Percentiles rank a stretch among this genome's conserved stretches.
Evolutionary conservation across 2,888 invertebrate genomes (phyloP).

Genomic region (Drosophila silvestris): DNA sequence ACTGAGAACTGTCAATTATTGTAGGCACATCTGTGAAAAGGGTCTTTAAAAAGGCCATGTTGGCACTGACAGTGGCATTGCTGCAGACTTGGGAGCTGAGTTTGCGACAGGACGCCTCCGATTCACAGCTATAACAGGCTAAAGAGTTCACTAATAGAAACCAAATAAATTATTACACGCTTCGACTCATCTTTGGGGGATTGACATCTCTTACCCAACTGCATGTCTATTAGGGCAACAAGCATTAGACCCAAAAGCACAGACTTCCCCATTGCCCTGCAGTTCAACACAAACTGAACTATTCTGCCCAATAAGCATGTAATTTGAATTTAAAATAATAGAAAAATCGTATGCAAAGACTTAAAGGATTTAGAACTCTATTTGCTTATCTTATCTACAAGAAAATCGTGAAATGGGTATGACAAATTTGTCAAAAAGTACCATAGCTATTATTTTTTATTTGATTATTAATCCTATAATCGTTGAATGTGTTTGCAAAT

Average conservation of each 20-base stretch:
- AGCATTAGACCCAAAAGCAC: neutral
- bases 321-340: neutral
- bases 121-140: neutral
- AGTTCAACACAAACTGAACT: neutral
- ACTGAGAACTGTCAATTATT: neutral
- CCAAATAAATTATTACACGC: neutral
- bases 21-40: neutral
- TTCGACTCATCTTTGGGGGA: neutral
- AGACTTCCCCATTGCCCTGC: neutral
- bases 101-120: neutral
- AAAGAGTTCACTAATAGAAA: neutral
- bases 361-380: neutral
- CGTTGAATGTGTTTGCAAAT: neutral
- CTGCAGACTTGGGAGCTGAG: neutral
- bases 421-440: too few relatives aligned
- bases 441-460: neutral
- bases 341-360: neutral
- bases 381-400: too few relatives aligned
- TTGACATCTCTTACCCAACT: neutral
- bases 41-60: neutral
- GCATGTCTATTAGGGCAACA: neutral
- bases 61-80: neutral
- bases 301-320: neutral
- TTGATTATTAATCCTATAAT: neutral
- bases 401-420: too few relatives aligned